These are phyloP conservation scores for Belgica antarctica DNA, from an alignment of 2,888 invertebrate species.

Conservation along the genomic window DNA sequence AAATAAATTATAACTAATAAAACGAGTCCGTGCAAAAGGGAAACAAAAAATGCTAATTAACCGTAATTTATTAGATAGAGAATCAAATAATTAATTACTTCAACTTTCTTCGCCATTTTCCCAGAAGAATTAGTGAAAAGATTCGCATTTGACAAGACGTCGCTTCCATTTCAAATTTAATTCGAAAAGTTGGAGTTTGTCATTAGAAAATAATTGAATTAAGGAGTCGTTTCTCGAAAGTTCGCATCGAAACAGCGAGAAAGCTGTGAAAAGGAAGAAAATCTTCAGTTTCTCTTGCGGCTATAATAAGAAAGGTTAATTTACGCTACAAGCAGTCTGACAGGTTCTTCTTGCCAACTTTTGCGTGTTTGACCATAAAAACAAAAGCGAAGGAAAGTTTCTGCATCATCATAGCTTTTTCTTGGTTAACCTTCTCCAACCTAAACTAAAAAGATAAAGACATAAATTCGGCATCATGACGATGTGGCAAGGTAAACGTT, in stretches of 20 bases:
- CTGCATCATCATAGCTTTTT: neutral
- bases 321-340: neutral
- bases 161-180: no score
- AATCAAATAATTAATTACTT: slow-evolving; percentile 35
- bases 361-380: neutral
- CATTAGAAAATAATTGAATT: neutral
- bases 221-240: no score
- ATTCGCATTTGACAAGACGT: no score
- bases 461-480: slow-evolving; percentile 57
- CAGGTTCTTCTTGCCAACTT: neutral
- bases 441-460: slow-evolving; percentile 42
- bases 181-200: neutral
- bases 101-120: no score
- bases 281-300: no score
- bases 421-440: neutral
- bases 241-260: no score
- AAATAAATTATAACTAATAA: neutral
- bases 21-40: neutral
- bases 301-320: neutral
- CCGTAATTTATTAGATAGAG: slow-evolving; percentile 42
- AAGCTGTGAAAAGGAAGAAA: no score
- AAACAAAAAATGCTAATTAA: slow-evolving; percentile 39
- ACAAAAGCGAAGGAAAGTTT: neutral
- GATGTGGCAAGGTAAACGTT: slow-evolving; percentile 69
- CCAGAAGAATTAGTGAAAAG: no score